Conservation (phyloP, 2,888 invertebrate genomes). For the Campoplex nolae region DNA sequence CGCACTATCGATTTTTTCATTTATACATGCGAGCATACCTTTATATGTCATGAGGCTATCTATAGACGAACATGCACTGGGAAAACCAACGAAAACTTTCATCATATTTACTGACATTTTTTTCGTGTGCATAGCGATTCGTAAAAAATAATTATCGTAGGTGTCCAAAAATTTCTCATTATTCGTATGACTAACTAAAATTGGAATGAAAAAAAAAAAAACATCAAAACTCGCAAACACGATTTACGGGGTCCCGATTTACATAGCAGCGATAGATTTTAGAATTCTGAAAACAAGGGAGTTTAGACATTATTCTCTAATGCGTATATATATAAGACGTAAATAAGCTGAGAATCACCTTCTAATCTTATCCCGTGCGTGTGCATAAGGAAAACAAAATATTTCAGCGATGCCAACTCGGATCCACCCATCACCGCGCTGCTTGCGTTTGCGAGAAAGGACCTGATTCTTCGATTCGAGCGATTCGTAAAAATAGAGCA, state of each 20-base stretch:
- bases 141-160: neutral
- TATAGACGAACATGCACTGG: neutral
- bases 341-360: too few relatives aligned
- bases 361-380: too few relatives aligned
- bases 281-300: neutral
- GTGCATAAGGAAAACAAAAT: too few relatives aligned
- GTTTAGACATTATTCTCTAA: too few relatives aligned
- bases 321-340: too few relatives aligned
- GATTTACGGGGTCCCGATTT: neutral
- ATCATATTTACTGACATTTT: neutral
- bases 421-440: too few relatives aligned
- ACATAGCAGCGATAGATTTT: neutral
- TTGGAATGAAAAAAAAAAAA: neutral
- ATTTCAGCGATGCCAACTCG: too few relatives aligned
- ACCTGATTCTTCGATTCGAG: too few relatives aligned
- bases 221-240: neutral
- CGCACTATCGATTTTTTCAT: constrained; percentile 6
- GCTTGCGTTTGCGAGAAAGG: too few relatives aligned
- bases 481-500: too few relatives aligned
- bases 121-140: neutral
- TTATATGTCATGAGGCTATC: neutral
- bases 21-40: neutral
- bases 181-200: neutral
- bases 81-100: neutral
- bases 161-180: neutral